Base-by-base conservation (phyloP, 2,888 invertebrate genomes). In the Phoronis australis region DNA sequence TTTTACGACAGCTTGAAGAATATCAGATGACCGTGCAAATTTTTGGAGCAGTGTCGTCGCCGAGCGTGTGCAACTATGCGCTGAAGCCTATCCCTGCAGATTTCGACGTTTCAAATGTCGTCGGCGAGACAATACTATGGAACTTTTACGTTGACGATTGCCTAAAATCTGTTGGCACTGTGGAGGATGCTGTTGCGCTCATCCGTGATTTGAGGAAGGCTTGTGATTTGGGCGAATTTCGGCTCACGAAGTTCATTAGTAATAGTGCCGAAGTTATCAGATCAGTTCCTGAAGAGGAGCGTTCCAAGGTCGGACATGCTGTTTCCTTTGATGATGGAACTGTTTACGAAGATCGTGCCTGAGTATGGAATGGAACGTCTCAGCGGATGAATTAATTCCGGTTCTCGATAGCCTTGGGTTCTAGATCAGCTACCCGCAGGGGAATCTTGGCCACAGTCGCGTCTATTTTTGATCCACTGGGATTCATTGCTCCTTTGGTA, bases 101-200 rank as follows among this genome's bases (percentile, higher is more conserved):
- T n/a, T n/a, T n/a, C n/a, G n/a, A n/a, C n/a, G n/a, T n/a, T n/a
- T n/a, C n/a, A n/a, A n/a, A n/a, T 23, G 41, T n/a, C 6, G 12
- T 21, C n/a, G 42, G 20, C 9, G 15, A 42, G 18, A 42, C 42
- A 3, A 22, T 47, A 9, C 4, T 12, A 18, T 20, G 23, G 21
- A 27, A 42, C 22, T 42, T 42, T 22, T 47, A 47, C 21, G 47
- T 47, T 15, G 47, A 47, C 21, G 47, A 47, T 27, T 31, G n/a
- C 27, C 21, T 47, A 9, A 41, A 27, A 25, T 47, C 47, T 9
- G 5, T 47, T 9, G 20, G 20, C 15, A 22, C 22, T 47, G 42
- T n/a, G n/a, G n/a, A 40, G 21, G 31, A 5, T 6, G 42, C 42
- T 15, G 37, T 37, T 20, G 12, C 12, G 12, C 18, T 25, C n/a